Evolutionary conservation across 2,888 invertebrate genomes (phyloP), one percentile per base, ranked within the genome.

Genomic region (Sarcophaga rosellei): DNA sequence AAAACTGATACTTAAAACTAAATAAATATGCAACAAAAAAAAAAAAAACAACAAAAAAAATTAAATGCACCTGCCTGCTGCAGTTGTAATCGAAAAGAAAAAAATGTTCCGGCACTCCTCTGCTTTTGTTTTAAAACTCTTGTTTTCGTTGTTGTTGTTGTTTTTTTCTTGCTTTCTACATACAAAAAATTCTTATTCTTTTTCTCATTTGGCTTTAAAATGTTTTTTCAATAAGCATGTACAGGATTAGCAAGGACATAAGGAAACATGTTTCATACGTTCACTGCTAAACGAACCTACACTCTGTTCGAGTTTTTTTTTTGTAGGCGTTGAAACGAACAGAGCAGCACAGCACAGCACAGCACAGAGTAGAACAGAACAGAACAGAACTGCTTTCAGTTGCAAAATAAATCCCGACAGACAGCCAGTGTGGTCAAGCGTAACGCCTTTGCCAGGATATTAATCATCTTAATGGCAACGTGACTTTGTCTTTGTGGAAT

Each of bases 401-500:
- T 70, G 62, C 66, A 20, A 44, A 44, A 15, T 12, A 53, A 53
- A 53, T 53, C 21, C 25, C 35, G 5, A 4, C 72, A 81, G 57
- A 68, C 76, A 76, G 35, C 8, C 35, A 35, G 35, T 35, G 76
- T 74, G 86, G 63, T 83, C 44, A 47, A 68, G 68, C 63, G 74
- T 66, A 81, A 86, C 86, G 83, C 86, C 86, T 86, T 23, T 69
- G 77, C 70, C 70, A 77, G 80, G 80, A 74, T 86, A 77, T 86
- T 53, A 44, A 20, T 66, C 4, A 35, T 53, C 1, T 70, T 17
- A 68, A 83, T 25, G 20, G 35, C 4, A 17, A 65, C 4, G 35
- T 74, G 23, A 45, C 8, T n/a, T 21, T n/a, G 53, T 15, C 57
- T 47, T 62, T 70, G 12, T 12, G 62, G 62, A 57, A 45, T 44